Base-by-base conservation (phyloP, 2,113 vertebrate species). In the Passer montanus region DNA sequence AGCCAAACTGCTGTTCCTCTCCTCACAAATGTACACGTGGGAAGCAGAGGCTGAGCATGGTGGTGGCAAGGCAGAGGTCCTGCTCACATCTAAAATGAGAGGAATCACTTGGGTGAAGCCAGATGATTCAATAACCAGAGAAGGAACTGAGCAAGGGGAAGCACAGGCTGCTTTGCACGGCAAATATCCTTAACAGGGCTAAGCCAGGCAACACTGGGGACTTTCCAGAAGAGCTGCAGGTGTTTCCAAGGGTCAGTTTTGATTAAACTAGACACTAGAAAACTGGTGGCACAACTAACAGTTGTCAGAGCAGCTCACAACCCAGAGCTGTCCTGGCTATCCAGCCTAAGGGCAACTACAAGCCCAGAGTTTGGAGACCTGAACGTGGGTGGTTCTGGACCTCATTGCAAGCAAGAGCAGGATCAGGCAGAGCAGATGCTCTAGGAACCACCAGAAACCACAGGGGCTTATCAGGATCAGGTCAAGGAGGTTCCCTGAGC, bases 371-470 rank as follows among this genome's bases (percentile, higher is more conserved):
- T 20, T n/a, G 39, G 64, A 50, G 41, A 83, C 11, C 33, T 16
- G 12, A 83, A 28, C 43, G 8, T 21, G 26, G 7, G 13, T 37
- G 39, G 46, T 46, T 76, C 63, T 46, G 35, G n/a, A 74, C 37
- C 16, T 90, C 76, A 28, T 7, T 37, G 30, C 47, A 67, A 24
- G 17, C 22, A 49, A 43, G 55, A 80, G 62, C 30, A 52, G 47
- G 18, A 64, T 2, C 0, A 0, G 28, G 39, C 33, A 90, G 50
- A 87, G 24, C 47, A 75, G 44, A 35, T 24, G 18, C 55, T 63
- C 73, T 16, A 41, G 33, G 55, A 90, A 92, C n/a, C 53, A 78
- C 39, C 1, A 1, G 37, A 13, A 77, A 58, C 16, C 74, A 41
- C 1, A 1, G 11, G 26, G 39, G 5, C 11, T 84, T 39, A 31